Evolutionary conservation across 2,888 invertebrate species (phyloP), one percentile per base, ranked within the genome.

Genomic region (Drosophila infuscata): DNA sequence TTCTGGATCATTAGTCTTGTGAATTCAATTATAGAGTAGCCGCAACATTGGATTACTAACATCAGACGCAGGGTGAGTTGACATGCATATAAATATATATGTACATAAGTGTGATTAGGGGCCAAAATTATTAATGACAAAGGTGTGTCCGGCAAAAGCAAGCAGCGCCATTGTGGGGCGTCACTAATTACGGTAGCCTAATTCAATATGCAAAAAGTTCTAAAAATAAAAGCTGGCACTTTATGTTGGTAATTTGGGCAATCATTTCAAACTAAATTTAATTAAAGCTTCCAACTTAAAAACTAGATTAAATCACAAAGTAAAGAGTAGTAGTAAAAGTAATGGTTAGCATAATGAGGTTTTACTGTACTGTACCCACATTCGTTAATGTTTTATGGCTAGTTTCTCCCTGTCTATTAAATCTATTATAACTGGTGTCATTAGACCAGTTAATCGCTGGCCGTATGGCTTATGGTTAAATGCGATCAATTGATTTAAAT

Each of bases 1-100:
- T 77, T 78, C 74, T 70, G 78, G 64, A 73, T 70, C 79, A 79
- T 79, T 79, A 74, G 85, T 85, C 84, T 74, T 70, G 73, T 88
- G 80, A 77, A 80, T 84, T 84, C 89, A 89, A 84, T 87, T 84
- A 89, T 87, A 84, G 84, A 81, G 68, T 76, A 71, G 52, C 84
- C 46, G 60, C 77, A 68, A 58, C 74, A 70, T 71, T 79, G 82
- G 82, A 78, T 85, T 82, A 88, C 61, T 41, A 71, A n/a, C 53
- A 32, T 38, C 58, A 57, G 52, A n/a, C 48, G 65, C 70, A n/a
- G 41, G 77, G 79, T 79, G 69, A 79, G 78, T 79, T 57, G 41
- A 48, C 20, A 38, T 52, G 43, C n/a, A 36, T 61, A 11, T 48
- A 17, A 12, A 4, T 49, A 15, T 73, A 46, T 73, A 46, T 57